A percentile compares a stretch with the other conserved stretches of the same genome.
phyloP scores from a whole-genome alignment of 2,797 vertebrate genomes.

The Oryzias sinensis region DNA sequence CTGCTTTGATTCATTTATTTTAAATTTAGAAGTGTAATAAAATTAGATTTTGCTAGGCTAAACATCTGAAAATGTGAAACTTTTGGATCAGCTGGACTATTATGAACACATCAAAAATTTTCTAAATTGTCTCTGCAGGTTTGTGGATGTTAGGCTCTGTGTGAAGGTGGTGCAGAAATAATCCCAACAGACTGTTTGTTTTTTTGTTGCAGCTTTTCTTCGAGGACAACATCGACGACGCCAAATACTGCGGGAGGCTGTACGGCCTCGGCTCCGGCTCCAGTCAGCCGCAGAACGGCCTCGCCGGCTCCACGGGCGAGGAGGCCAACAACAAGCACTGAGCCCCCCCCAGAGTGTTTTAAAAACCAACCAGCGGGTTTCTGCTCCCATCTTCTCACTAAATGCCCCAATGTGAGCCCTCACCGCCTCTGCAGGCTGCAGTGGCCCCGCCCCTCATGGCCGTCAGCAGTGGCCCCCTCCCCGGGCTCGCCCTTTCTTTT shows the following conservation, averaged over 20 bases:
- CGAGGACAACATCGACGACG: constrained; percentile 98
- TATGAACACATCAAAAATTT: too few relatives aligned
- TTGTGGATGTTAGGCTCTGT: too few relatives aligned
- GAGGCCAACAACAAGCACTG: constrained; percentile 89
- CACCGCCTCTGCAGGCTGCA: constrained; percentile 4
- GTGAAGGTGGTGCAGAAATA: background rate
- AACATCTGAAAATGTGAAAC: too few relatives aligned
- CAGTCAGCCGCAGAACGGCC: constrained; percentile 91
- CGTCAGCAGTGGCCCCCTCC: constrained; percentile 21
- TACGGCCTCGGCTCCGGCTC: constrained; percentile 96
- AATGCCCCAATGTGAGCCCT: constrained; percentile 1
- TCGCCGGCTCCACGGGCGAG: constrained; percentile 78
- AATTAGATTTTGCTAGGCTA: too few relatives aligned
- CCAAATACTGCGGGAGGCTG: constrained; percentile 96
- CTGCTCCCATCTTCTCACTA: constrained; percentile 7
- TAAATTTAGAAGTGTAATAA: too few relatives aligned
- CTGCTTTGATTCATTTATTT: too few relatives aligned
- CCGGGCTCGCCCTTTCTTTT: constrained; percentile 39
- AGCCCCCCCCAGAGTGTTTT: constrained; percentile 69
- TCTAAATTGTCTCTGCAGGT: too few relatives aligned
- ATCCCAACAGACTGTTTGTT: constrained; percentile 3
- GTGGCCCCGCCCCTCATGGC: constrained; percentile 15
- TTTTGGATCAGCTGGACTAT: too few relatives aligned
- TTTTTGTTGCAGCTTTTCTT: constrained; percentile 87
- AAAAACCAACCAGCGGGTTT: constrained; percentile 67